phyloP scores from a whole-genome alignment of 2,113 vertebrate genomes.

The Cyanoramphus novaezelandiae region DNA sequence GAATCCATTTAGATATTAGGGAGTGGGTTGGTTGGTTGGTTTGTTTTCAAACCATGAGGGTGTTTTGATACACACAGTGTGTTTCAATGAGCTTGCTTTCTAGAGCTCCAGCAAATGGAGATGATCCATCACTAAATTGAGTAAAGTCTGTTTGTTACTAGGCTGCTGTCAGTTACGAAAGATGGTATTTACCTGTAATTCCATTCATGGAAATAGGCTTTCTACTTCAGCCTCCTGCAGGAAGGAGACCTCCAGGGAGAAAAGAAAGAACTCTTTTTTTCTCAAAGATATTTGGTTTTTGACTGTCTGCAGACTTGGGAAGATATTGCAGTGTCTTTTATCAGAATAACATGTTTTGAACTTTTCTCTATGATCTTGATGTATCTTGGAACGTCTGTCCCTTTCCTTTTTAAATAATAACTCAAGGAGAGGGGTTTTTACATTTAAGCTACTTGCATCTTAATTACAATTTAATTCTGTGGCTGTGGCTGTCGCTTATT shows the following conservation, averaged over 20 bases:
- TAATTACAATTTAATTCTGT: neutral
- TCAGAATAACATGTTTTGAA: neutral
- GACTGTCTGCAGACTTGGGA: neutral
- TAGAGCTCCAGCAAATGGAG: neutral
- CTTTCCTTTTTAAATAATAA: neutral
- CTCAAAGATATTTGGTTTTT: accelerated
- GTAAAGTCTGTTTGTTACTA: neutral
- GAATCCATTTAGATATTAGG: neutral
- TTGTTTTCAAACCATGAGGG: neutral
- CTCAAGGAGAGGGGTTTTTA: neutral
- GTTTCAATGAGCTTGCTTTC: neutral
- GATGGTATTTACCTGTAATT: neutral
- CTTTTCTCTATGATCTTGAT: neutral
- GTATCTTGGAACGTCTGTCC: neutral
- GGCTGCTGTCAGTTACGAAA: neutral
- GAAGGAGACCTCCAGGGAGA: neutral
- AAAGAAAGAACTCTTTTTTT: neutral
- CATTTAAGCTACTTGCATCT: neutral
- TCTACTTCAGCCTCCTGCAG: neutral
- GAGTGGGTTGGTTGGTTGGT: accelerated
- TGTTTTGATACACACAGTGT: neutral
- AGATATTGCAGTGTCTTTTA: neutral
- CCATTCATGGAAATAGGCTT: neutral
- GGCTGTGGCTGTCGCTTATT: neutral
- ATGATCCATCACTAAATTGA: neutral